phyloP scores from a whole-genome alignment of 1,140 invertebrate species.

The Lepidostoma basale region DNA sequence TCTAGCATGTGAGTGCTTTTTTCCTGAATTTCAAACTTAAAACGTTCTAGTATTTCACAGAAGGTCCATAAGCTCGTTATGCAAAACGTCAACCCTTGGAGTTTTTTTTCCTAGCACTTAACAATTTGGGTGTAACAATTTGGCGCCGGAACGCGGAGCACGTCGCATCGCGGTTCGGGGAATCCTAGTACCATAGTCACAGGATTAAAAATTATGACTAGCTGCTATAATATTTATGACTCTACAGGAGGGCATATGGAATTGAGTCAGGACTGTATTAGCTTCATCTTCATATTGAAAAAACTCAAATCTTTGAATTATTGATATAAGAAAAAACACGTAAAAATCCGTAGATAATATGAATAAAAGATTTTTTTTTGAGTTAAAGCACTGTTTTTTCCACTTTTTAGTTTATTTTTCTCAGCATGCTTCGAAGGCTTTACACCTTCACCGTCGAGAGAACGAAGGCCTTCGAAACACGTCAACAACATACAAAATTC shows the following conservation, averaged over 20 bases:
- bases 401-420: too few relatives aligned
- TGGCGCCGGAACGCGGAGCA: background rate
- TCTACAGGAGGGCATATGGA: background rate
- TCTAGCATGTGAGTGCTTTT: too few relatives aligned
- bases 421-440: too few relatives aligned
- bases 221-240: slow-evolving; percentile 43
- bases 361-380: background rate
- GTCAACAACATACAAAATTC: too few relatives aligned
- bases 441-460: too few relatives aligned
- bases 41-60: too few relatives aligned
- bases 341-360: background rate
- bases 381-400: too few relatives aligned
- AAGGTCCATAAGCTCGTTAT: too few relatives aligned
- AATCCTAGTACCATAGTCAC: slow-evolving; percentile 3
- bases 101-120: background rate
- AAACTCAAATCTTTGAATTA: too few relatives aligned
- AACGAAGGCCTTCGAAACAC: too few relatives aligned
- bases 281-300: background rate
- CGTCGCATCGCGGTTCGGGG: background rate
- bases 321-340: too few relatives aligned
- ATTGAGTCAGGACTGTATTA: background rate
- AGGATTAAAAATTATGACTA: slow-evolving; percentile 44
- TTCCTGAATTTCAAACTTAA: too few relatives aligned
- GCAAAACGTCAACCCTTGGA: slow-evolving; percentile 12
- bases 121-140: background rate